phyloP scores from a whole-genome alignment of 2,797 vertebrate species.

The Rhinatrema bivittatum region DNA sequence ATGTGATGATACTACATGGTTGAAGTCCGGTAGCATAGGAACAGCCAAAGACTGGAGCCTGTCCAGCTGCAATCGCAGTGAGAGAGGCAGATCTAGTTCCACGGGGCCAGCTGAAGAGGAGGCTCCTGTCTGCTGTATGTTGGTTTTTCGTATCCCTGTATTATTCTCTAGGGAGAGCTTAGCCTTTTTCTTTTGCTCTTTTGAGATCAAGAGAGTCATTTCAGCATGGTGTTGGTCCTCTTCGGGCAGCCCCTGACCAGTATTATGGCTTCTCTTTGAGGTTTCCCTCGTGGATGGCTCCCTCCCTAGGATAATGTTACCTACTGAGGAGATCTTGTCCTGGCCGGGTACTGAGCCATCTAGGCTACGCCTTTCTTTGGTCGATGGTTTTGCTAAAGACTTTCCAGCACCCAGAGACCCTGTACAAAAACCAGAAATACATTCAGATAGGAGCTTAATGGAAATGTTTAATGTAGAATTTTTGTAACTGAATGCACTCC shows the following conservation, averaged over 20 bases:
- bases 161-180: constrained; percentile 31
- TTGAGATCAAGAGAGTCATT: background rate
- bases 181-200: constrained; percentile 14
- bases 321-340: background rate
- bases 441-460: too few relatives aligned
- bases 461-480: too few relatives aligned
- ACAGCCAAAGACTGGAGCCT: background rate
- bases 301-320: background rate
- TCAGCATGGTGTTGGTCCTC: background rate
- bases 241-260: fast-evolving
- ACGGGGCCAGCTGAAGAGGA: fast-evolving
- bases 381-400: background rate
- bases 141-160: constrained; percentile 28
- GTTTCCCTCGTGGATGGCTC: too few relatives aligned
- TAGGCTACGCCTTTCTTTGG: too few relatives aligned
- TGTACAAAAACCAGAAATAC: too few relatives aligned
- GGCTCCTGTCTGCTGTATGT: background rate
- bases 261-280: fast-evolving
- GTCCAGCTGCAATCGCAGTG: background rate
- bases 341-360: fast-evolving
- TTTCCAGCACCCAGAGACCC: constrained; percentile 9
- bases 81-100: fast-evolving
- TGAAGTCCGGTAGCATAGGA: background rate
- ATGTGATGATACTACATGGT: fast-evolving
- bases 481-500: too few relatives aligned